Evolutionary conservation across 2,113 vertebrate species (phyloP).

Genomic region (Calidris pygmaea): DNA sequence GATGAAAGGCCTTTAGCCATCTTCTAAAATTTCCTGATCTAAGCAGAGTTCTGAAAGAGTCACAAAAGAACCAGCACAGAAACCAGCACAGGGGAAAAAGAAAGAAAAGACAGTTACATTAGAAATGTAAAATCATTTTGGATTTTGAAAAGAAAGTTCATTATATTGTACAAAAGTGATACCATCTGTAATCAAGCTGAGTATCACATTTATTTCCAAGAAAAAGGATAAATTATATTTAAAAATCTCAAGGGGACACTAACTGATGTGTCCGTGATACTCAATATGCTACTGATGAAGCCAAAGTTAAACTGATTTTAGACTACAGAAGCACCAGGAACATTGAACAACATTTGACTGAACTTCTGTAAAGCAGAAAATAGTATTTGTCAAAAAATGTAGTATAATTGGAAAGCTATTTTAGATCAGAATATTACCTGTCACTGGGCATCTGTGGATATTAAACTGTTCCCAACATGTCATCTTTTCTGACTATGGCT

Average conservation of each 20-base stretch:
- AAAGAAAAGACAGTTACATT: background rate
- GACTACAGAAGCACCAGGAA: background rate
- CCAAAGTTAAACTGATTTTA: background rate
- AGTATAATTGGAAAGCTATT: background rate
- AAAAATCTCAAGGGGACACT: background rate
- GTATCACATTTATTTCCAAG: background rate
- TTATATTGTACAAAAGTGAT: background rate
- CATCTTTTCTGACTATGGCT: constrained; percentile 5
- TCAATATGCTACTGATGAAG: background rate
- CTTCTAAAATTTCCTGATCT: background rate
- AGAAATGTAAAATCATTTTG: background rate
- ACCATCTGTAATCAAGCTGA: background rate
- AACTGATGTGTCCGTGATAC: background rate
- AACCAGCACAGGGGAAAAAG: background rate
- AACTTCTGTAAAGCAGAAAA: background rate
- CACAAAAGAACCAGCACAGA: background rate
- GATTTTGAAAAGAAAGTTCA: background rate
- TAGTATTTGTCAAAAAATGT: background rate
- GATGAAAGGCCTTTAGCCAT: background rate
- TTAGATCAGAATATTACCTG: constrained; percentile 30
- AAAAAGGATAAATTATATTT: background rate
- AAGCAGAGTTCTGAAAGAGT: background rate
- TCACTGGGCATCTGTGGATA: constrained; percentile 39
- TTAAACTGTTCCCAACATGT: constrained; percentile 28
- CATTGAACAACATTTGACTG: background rate